Evolutionary conservation across 2,113 vertebrate species (phyloP), one percentile per base, ranked within the genome.

Genomic region (Tor tambroides): DNA sequence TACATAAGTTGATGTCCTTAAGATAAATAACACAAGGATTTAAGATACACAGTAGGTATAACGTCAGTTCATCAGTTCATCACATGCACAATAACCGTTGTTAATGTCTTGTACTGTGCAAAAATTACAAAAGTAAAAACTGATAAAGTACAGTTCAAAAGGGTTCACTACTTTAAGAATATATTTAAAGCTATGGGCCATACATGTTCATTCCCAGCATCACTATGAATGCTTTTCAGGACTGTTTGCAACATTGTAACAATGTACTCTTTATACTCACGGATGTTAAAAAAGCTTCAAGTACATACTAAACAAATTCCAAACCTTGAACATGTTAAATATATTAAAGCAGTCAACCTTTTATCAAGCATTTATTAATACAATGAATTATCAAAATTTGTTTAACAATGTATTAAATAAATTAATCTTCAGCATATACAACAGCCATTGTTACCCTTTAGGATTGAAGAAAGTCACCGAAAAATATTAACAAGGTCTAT

Each of bases 351-450:
- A 80, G 21, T 80, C 46, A 71, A 85, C 56, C 84, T 49, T 54
- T 84, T 26, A 41, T 30, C 46, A 72, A 56, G 23, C 49, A 8
- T 26, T 67, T 32, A 46, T 67, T 65, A 43, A 30, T 82, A 21
- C 35, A 46, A n/a, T 46, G 11, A 17, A 28, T 65, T 81, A 12
- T 69, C 41, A 67, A 71, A 86, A 76, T 82, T 6, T 35, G 71
- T 77, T 85, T 69, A 89, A 91, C 72, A 91, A 83, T 85, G 81
- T 76, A 76, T 86, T 91, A 91, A 94, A 95, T 95, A 95, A 95
- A 95, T 95, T 93, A 94, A 91, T 71, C 78, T 91, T 88, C 65
- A 91, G 85, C 90, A 93, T 93, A 92, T 93, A 94, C 90, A 94
- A 59, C 21, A 41, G 38, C 69, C 49, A 21, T 82, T 82, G 12